phyloP scores from a whole-genome alignment of 1,140 invertebrate genomes.

The Cotesia glomerata region DNA sequence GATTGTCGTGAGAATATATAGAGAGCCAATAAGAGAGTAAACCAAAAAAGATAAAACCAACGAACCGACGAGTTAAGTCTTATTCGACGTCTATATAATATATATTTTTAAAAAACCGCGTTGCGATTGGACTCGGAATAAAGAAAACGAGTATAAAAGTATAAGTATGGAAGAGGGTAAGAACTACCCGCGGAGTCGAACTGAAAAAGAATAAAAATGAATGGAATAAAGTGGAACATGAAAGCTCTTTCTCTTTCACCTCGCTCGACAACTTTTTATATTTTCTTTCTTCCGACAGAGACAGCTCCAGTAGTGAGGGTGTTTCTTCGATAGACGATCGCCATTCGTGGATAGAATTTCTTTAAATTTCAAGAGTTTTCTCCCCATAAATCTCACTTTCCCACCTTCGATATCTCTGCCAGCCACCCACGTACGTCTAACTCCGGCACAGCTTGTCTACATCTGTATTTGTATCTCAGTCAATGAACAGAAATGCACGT shows the following conservation, averaged over 20 bases:
- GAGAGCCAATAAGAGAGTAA: no score
- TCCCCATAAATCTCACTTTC: slow-evolving; percentile 16
- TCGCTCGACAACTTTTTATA: neutral
- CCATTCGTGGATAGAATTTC: slow-evolving; percentile 25
- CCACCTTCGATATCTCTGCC: neutral
- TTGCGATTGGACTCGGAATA: neutral
- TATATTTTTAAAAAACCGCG: no score
- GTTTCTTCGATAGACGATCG: slow-evolving; percentile 10
- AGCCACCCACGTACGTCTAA: neutral
- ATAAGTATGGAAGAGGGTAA: neutral
- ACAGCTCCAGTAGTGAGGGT: neutral
- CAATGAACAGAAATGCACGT: slow-evolving; percentile 12
- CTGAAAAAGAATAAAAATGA: neutral
- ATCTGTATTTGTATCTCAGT: no score
- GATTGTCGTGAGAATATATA: no score
- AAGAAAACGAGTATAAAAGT: neutral
- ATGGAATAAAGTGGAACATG: slow-evolving; percentile 6
- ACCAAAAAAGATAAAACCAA: no score
- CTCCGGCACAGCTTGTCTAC: neutral
- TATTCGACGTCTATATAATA: no score
- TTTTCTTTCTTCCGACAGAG: no score
- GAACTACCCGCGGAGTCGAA: neutral
- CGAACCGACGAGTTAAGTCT: no score
- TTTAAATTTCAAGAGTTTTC: slow-evolving; percentile 25
- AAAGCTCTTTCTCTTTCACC: neutral